Base-by-base conservation (phyloP, 1,140 invertebrate species). In the Eurosta solidaginis region DNA sequence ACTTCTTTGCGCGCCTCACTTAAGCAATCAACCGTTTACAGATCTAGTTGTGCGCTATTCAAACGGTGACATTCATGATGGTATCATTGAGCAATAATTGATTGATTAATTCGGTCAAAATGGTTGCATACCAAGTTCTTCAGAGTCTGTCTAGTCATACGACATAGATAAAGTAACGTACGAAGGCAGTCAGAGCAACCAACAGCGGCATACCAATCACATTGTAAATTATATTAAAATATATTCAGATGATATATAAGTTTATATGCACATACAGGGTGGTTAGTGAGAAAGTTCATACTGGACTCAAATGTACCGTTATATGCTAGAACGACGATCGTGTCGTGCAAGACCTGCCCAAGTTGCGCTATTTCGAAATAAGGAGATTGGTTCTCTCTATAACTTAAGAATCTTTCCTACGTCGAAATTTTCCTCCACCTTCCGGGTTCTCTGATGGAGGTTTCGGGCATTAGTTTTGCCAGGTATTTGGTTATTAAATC, bases 11-110 rank as follows among this genome's bases (percentile, higher is more conserved):
- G n/a, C 5, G 33, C 33, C 14, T 4, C 29, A n/a, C 59, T 40
- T 68, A 42, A 25, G 10, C 12, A 0, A 20, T 3, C 29, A 63
- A 20, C n/a, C 36, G 59, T 1, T n/a, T n/a, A 22, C 27, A 2
- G 59, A n/a, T 68, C 59, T 9, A 12, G 33, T 40, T n/a, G n/a
- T n/a, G 59, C 59, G 17, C 59, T 68, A 68, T 68, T 68, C 59
- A 68, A 68, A 68, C 59, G 59, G 59, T 68, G 59, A 68, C 59
- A 68, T 68, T 68, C 36, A 22, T 68, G 59, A 68, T 33, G 36
- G 27, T 68, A 68, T 68, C 59, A 68, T 68, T 68, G 59, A 68
- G 40, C 59, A 68, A 68, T 68, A 42, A 68, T 68, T 68, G 59
- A 68, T 68, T 68, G 59, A 68, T 68, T 68, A 68, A 68, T 68